These are phyloP conservation scores for Parazoanthus darwini DNA, from an alignment of 92 coral and sea anemone species.

Conservation along the genomic window DNA sequence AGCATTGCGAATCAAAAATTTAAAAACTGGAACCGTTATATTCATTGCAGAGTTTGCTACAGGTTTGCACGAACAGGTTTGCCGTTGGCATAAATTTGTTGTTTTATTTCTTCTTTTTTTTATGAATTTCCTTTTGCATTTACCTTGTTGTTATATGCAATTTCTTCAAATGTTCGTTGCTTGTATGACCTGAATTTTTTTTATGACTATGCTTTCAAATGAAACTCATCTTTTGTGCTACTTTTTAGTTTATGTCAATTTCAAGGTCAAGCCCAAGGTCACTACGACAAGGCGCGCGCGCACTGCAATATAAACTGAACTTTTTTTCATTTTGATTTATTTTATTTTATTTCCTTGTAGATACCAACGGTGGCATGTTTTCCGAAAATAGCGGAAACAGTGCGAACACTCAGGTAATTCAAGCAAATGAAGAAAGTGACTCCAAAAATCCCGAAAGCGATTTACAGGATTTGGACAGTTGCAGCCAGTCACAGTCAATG, in stretches of 20 bases:
- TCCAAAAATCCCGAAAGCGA: slow-evolving; percentile 12
- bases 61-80: background rate
- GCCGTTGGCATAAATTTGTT: too few relatives aligned
- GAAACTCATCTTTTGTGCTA: background rate
- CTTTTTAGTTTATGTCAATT: background rate
- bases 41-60: background rate
- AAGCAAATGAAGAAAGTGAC: slow-evolving; percentile 14
- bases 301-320: background rate
- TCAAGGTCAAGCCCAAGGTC: slow-evolving; percentile 28
- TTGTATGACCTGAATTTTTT: background rate
- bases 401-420: background rate
- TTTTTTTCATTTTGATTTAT: background rate
- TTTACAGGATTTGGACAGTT: slow-evolving; percentile 26
- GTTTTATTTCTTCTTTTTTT: background rate
- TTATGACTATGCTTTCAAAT: background rate
- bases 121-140: too few relatives aligned
- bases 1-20: background rate
- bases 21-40: slow-evolving; percentile 4
- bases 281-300: background rate
- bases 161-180: background rate
- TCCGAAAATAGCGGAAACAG: slow-evolving; percentile 24
- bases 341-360: slow-evolving; percentile 3
- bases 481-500: slow-evolving; percentile 37
- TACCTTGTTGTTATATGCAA: too few relatives aligned
- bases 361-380: slow-evolving; percentile 21